A percentile compares a stretch with the other conserved stretches of the same genome.
These are phyloP conservation scores for Heloderma charlesbogerti DNA, from an alignment of 2,113 vertebrate genomes.

Conservation along the genomic window DNA sequence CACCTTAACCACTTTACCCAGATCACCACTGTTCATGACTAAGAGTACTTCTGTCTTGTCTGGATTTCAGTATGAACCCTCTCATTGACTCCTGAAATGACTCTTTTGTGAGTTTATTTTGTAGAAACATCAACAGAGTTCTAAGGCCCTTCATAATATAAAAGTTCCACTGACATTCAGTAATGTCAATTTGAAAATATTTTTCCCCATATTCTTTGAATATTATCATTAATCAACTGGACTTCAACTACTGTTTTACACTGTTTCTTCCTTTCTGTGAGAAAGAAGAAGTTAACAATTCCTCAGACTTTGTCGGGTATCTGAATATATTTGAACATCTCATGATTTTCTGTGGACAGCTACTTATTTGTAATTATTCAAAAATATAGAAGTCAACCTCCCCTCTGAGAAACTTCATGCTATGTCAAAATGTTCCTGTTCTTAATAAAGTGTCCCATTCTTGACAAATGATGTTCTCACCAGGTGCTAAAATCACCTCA, in stretches of 20 bases:
- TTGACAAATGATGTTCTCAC: neutral
- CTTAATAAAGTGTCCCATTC: neutral
- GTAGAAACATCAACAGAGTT: neutral
- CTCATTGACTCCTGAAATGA: neutral
- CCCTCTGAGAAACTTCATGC: neutral
- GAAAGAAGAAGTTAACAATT: neutral
- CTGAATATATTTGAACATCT: neutral
- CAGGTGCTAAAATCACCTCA: neutral
- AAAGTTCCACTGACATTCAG: neutral
- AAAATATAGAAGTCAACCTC: neutral
- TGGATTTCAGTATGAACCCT: neutral
- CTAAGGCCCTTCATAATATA: neutral
- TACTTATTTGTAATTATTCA: neutral
- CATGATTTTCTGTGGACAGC: neutral
- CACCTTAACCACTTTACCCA: neutral
- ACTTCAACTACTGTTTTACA: neutral
- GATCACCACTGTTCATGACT: neutral
- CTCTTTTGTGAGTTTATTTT: too few relatives aligned
- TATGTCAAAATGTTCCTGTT: neutral
- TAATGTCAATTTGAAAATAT: neutral
- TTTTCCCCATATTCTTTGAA: neutral
- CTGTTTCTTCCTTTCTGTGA: neutral
- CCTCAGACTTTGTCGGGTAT: neutral
- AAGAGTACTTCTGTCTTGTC: neutral
- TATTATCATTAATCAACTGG: neutral